Base-by-base conservation (phyloP, 2,797 vertebrate genomes). In the Sebastes oblongus region DNA sequence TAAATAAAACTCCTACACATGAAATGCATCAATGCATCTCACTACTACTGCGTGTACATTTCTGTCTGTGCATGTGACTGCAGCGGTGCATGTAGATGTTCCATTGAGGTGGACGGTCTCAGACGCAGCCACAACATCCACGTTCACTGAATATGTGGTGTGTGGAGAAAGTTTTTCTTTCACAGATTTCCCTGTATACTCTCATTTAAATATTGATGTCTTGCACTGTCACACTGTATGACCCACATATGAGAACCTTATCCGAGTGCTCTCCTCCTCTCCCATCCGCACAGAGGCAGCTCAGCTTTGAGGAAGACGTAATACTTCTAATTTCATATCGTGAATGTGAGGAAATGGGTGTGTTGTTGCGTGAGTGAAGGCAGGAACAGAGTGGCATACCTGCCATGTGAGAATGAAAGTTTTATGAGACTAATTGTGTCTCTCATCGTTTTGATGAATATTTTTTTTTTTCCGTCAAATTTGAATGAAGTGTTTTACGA, bases 1-100 rank as follows among this genome's bases (percentile, higher is more conserved):
- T 78, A 92, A 88, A 85, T 67, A 73, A 66, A 83, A 83, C 78
- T 83, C 85, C 88, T 81, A 86, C 87, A 81, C 71, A 46, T 58
- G 22, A 73, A 80, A 85, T 80, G 70, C 74, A 83, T 88, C 74
- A 52, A 56, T 84, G 71, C 76, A 55, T 62, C 68, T 39, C 1
- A 4, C 65, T 56, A 60, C 78, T 52, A 81, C 52, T 6, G 20
- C 46, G 3, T 82, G 54, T 75, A 54, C 56, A 59, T 10, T 66
- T 74, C 20, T 55, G 61, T 84, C 29, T 36, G 42, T 75, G 56
- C 75, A 77, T 80, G 80, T 67, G 56, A 67, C 62, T 72, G 56
- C 39, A 69, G 66, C 42, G 8, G 52, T 24, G 61, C 78, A 55
- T 65, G 59, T 42, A 36, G 34, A 80, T 65, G 30, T 61, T 86